These are phyloP conservation scores for Corythaeola cristata DNA, from an alignment of 2,113 vertebrate species.

Conservation along the genomic window DNA sequence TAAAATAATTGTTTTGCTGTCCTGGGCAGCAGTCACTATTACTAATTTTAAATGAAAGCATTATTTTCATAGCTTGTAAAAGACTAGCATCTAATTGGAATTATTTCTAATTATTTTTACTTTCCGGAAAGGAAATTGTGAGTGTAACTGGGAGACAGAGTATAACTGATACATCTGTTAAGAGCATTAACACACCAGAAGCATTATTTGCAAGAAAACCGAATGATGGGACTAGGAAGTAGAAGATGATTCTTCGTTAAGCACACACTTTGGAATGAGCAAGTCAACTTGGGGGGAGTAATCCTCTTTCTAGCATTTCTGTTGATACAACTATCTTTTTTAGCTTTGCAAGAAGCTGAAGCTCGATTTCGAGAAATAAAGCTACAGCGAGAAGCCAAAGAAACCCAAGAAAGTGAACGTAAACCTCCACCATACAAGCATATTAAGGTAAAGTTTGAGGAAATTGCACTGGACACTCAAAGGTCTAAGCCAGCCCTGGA, in stretches of 20 bases:
- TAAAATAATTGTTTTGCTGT: background rate
- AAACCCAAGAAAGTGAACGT: constrained; percentile 90
- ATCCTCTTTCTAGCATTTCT: background rate
- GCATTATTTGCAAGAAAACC: background rate
- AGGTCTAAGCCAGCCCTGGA: background rate
- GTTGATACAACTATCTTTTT: background rate
- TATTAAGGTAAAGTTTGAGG: constrained; percentile 85
- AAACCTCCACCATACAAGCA: constrained; percentile 96
- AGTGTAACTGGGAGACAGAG: background rate
- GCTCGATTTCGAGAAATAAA: constrained; percentile 90
- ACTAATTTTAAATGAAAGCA: background rate
- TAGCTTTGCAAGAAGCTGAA: constrained; percentile 93
- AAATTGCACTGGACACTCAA: background rate
- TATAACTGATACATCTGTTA: background rate
- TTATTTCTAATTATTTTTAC: background rate
- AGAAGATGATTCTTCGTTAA: background rate
- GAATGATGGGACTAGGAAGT: background rate
- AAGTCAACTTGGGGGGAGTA: background rate
- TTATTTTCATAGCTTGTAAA: background rate
- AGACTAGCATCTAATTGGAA: background rate
- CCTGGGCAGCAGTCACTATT: background rate
- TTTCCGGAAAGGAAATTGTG: background rate
- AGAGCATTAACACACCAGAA: background rate
- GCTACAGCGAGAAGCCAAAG: constrained; percentile 90
- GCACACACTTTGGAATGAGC: background rate